Base-by-base conservation (phyloP, 2,113 vertebrate genomes). In the Noctilio leporinus region DNA sequence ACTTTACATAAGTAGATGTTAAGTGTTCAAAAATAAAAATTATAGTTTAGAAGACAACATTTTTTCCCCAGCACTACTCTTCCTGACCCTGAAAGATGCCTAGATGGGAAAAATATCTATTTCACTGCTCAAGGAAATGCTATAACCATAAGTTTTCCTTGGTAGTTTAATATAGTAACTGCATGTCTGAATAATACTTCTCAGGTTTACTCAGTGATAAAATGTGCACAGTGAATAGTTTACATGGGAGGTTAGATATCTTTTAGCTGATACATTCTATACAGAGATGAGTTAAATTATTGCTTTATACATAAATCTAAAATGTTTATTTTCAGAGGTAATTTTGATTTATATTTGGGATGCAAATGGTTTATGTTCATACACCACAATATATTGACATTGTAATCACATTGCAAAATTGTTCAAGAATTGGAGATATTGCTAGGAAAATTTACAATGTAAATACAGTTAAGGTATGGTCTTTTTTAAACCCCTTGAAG, bases 301-400 rank as follows among this genome's bases (percentile, higher is more conserved):
- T 86, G 78, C 26, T 84, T 86, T 92, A 85, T 30, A 84, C 5
- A 53, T 91, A 40, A 72, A 94, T 19, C 43, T 86, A 55, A 92
- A 89, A 72, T 15, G 10, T 12, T 83, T 86, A 62, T 64, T 85
- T 84, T 92, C 65, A 82, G 53, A 85, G 12, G 2, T 33, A 64
- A 90, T 75, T 96, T 92, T 88, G 75, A 47, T 72, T 90, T 30
- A 81, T 57, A 82, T 93, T 91, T 91, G 72, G 64, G 28, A 69
- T 43, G 10, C 16, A 95, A 47, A 67, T 76, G 3, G 4, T 69
- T 59, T 77, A 69, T 59, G 69, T 72, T 62, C 69, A 19, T 10
- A 86, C 47, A 62, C 5, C 83, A 3, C 1, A 43, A 69, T 49
- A 77, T 93, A 84, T 20, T 75, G 47, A 91, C 30, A 67, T 38